Evolutionary conservation across 2,888 invertebrate genomes (phyloP).

Genomic region (Podabrus alpinus): DNA sequence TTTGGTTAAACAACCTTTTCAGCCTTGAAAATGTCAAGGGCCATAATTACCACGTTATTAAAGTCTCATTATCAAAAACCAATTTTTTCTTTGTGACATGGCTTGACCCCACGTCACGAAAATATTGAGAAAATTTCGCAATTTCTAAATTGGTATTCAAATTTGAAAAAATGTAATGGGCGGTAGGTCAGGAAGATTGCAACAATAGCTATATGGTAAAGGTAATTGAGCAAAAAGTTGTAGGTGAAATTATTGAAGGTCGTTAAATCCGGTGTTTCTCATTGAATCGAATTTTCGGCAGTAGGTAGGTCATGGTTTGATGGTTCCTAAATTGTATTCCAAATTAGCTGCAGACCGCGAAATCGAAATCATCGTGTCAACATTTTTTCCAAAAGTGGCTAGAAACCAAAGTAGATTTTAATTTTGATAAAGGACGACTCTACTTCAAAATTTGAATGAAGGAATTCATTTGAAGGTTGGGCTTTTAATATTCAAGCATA

Average conservation of each 20-base stretch:
- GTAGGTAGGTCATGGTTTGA: background rate
- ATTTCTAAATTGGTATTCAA: background rate
- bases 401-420: background rate
- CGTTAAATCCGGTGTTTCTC: conserved; percentile 9
- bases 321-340: background rate
- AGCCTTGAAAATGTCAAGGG: background rate
- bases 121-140: background rate
- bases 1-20: background rate
- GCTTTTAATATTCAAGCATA: background rate
- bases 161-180: background rate
- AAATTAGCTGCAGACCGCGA: background rate
- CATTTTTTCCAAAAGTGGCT: background rate
- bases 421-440: background rate
- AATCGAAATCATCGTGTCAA: background rate
- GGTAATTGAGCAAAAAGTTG: conserved; percentile 13
- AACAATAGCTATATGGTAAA: background rate
- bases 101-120: background rate
- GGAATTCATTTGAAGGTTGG: background rate
- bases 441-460: background rate
- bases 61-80: background rate
- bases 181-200: conserved; percentile 1
- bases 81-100: background rate
- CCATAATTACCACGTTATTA: background rate
- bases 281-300: background rate
- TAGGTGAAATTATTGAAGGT: conserved; percentile 22